Conservation (phyloP, 2,113 vertebrate species). For the Pao palembangensis region DNA sequence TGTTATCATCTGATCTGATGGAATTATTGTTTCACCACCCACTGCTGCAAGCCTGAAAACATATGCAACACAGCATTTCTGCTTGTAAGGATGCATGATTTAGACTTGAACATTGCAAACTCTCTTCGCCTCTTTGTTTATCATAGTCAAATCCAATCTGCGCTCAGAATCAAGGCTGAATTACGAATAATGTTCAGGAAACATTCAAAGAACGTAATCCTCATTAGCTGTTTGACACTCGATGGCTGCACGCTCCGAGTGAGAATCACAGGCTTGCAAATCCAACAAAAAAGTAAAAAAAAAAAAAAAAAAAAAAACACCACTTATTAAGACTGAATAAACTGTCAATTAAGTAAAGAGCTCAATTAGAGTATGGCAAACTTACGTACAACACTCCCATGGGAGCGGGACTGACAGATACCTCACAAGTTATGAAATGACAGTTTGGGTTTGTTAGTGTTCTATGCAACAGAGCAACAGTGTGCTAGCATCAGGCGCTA, state of each 20-base stretch:
- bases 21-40: slow-evolving; percentile 26
- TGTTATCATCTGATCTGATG: slow-evolving; percentile 20
- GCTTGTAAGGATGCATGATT: too few species aligned
- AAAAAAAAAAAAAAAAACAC: slow-evolving; percentile 24
- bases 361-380: slow-evolving; percentile 67
- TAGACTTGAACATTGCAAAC: too few species aligned
- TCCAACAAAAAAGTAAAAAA: background rate
- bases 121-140: too few species aligned
- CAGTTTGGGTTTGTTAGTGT: slow-evolving; percentile 73
- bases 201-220: slow-evolving; percentile 1
- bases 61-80: slow-evolving; percentile 12
- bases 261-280: slow-evolving; percentile 11
- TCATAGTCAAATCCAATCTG: background rate
- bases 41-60: slow-evolving; percentile 41
- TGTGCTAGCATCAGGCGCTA: slow-evolving; percentile 52
- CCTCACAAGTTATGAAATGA: slow-evolving; percentile 69
- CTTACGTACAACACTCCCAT: slow-evolving; percentile 60
- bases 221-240: background rate
- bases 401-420: slow-evolving; percentile 70
- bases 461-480: slow-evolving; percentile 66
- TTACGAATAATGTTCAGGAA: background rate
- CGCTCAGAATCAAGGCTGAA: background rate
- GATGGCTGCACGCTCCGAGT: slow-evolving; percentile 6
- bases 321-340: slow-evolving; percentile 62
- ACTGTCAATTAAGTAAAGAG: slow-evolving; percentile 71